Evolutionary conservation across 2,113 vertebrate genomes (phyloP).

Genomic region (Xiphias gladius): DNA sequence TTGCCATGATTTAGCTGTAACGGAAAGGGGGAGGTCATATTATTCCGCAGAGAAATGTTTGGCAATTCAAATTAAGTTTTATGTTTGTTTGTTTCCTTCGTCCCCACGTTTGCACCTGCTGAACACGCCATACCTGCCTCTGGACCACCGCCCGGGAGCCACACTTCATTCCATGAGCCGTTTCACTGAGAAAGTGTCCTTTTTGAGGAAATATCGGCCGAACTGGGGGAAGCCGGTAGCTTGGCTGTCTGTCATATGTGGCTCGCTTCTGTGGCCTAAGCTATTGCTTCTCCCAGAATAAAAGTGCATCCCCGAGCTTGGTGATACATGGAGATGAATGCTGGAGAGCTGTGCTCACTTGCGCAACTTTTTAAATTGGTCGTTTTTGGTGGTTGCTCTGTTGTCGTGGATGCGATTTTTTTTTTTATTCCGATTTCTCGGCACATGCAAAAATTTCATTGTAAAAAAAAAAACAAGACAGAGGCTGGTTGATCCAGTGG

Average conservation of each 20-base stretch:
- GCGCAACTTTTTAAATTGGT: background rate
- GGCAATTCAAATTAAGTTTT: background rate
- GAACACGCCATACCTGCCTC: background rate
- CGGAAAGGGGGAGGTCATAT: background rate
- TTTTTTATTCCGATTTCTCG: background rate
- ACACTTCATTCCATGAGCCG: background rate
- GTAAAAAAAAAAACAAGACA: background rate
- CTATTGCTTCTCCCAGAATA: background rate
- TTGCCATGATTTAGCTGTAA: background rate
- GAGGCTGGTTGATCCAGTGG: background rate
- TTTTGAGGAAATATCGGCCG: background rate
- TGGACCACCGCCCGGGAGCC: background rate
- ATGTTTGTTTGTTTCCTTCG: too few relatives aligned
- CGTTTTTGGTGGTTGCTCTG: constrained; percentile 1
- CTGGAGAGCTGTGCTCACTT: background rate
- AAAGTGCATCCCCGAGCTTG: background rate
- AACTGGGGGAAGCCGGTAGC: too few relatives aligned
- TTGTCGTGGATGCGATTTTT: background rate
- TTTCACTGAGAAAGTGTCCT: background rate
- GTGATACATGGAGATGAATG: constrained; percentile 1
- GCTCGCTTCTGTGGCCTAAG: background rate
- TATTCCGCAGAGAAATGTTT: background rate
- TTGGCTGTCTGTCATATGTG: background rate
- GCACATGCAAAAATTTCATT: background rate
- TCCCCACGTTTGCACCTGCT: background rate